Evolutionary conservation across 2,888 invertebrate species (phyloP), one percentile per base, ranked within the genome.

Genomic region (Serripes groenlandicus): DNA sequence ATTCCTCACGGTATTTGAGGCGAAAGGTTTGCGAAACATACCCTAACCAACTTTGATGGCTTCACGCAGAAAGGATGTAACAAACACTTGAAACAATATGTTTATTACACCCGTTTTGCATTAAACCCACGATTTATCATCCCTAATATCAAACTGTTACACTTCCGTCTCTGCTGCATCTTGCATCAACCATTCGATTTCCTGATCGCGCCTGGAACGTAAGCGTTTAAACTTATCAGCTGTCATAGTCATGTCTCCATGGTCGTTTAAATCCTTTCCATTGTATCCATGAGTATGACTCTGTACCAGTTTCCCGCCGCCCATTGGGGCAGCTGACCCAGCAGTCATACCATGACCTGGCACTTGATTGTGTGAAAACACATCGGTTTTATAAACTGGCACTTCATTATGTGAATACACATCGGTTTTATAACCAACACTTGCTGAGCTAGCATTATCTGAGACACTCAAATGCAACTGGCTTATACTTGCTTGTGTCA

Each of bases 131-230:
- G n/a, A n/a, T n/a, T 49, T 3, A 49, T 5, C 49, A 49, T 49
- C 7, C 21, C 7, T n/a, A n/a, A 2, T 2, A 49, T 1, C 49
- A 49, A 49, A 21, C 15, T 21, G 1, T 78, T 52, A 86, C n/a
- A 86, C 81, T 74, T 86, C 86, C 3, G 86, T 86, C 71, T 86
- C 86, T 7, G 86, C 86, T 11, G 86, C 86, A 34, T 86, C 86
- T 64, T 74, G 83, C 83, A 86, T 83, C 52, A 86, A 37, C 86
- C 86, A 86, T 15, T 76, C 79, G 54, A 86, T 86, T 64, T 83
- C 86, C 28, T 78, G 75, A 72, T 83, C 83, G 26, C 83, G 64
- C 34, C 80, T 78, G 11, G 62, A 73, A 18, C 81, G 42, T n/a
- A 81, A 54, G 3, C 75, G 62, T 26, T 78, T 71, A 23, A 86